A percentile compares a stretch with the other conserved stretches of the same genome.
Conservation (phyloP, 2,797 vertebrate species). For the Anolis apletophallus region DNA sequence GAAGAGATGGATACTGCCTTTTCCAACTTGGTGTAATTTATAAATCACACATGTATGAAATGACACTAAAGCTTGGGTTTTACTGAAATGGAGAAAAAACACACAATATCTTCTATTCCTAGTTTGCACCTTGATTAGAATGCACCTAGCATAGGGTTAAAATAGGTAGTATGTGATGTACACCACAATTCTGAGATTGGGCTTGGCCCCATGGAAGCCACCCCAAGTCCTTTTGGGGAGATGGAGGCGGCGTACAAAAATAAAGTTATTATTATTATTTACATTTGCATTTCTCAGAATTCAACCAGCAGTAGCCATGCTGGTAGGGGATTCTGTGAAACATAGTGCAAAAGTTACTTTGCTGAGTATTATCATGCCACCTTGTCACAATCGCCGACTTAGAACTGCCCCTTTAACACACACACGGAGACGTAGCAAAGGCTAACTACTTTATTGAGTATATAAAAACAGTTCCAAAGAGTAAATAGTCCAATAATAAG, state of each 20-base stretch:
- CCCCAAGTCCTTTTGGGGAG: no score
- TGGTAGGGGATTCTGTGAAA: not conserved
- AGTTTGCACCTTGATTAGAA: not conserved
- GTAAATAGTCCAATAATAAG: no score
- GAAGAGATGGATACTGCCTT: slow-evolving; percentile 66
- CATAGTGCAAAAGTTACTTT: not conserved
- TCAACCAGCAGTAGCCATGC: not conserved
- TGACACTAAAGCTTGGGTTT: slow-evolving; percentile 6
- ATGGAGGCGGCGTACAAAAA: no score
- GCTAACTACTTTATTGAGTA: no score
- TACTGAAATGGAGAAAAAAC: not conserved
- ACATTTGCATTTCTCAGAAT: not conserved
- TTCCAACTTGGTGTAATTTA: slow-evolving; percentile 60
- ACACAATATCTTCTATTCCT: not conserved
- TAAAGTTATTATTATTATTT: no score
- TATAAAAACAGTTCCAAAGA: no score
- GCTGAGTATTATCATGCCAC: not conserved
- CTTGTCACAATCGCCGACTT: no score
- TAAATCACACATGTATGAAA: slow-evolving; percentile 45
- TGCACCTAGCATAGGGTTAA: not conserved
- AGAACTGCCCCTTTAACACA: no score
- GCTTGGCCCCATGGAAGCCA: no score
- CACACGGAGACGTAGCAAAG: no score
- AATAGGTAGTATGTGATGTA: not conserved
- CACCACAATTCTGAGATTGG: no score